These are phyloP conservation scores for Calameuta idolon DNA, from an alignment of 2,888 invertebrate species.

Conservation along the genomic window DNA sequence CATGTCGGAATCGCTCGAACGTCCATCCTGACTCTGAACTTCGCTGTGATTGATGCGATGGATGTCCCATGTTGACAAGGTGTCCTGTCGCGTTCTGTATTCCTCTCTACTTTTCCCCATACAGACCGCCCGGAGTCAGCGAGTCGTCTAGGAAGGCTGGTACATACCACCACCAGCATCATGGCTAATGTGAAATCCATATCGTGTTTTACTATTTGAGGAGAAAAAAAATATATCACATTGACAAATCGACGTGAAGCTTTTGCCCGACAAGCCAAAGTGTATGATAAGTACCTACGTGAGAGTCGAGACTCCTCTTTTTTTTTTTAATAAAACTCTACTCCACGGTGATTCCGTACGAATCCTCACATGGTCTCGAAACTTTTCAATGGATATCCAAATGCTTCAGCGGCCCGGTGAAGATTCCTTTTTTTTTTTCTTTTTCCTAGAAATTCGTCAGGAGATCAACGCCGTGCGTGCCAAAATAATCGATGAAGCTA, in stretches of 20 bases:
- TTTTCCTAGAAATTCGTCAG: constrained; percentile 71
- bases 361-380: neutral
- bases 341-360: neutral
- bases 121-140: neutral
- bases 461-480: constrained; percentile 72
- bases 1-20: neutral
- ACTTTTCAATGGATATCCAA: neutral
- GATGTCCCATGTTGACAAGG: constrained; percentile 29
- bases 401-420: neutral
- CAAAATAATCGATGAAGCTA: constrained; percentile 71
- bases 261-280: neutral
- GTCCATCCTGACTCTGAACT: neutral
- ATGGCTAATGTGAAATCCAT: constrained; percentile 54
- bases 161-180: neutral
- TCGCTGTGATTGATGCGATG: constrained; percentile 22
- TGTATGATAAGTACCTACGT: neutral
- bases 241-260: neutral
- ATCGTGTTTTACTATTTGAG: constrained; percentile 35
- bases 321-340: neutral
- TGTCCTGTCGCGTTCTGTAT: constrained; percentile 21
- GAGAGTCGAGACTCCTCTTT: neutral
- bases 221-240: constrained; percentile 7
- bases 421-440: constrained; percentile 14
- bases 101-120: constrained; percentile 13
- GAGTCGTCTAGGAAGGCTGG: neutral